Evolutionary conservation across 1,140 invertebrate species (phyloP).

Genomic region (Brachionus rubens): DNA sequence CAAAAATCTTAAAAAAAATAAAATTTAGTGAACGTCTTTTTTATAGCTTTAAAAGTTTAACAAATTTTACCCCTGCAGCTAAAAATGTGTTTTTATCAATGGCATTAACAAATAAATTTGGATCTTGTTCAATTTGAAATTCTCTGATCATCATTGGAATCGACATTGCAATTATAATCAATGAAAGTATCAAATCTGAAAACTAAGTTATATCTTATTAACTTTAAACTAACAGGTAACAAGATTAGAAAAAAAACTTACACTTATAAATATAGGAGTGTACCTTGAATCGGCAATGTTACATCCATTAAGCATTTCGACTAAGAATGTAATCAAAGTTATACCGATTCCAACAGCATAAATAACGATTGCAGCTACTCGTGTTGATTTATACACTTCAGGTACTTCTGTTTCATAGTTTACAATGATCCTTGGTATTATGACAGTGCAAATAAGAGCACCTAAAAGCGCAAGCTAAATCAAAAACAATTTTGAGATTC

Average conservation of each 20-base stretch:
- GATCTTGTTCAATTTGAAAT: not conserved
- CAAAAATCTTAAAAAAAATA: conserved; percentile 22
- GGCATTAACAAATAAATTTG: not conserved
- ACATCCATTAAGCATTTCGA: conserved; percentile 19
- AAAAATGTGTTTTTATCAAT: conserved; percentile 24
- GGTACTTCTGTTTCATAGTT: not conserved
- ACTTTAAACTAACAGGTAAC: not conserved
- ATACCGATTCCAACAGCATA: conserved; percentile 10
- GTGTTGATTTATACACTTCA: not conserved
- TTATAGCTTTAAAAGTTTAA: not conserved
- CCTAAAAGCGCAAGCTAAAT: conserved; percentile 3
- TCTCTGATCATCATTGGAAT: conserved; percentile 21
- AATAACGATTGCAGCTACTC: not conserved
- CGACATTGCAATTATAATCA: not conserved
- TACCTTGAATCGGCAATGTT: conserved; percentile 20
- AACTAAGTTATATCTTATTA: not conserved
- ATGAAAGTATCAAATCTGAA: not conserved
- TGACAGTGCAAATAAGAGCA: not conserved
- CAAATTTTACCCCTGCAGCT: conserved; percentile 4
- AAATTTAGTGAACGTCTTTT: not conserved
- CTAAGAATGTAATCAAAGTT: not conserved
- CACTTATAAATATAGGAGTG: not conserved
- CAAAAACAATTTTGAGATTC: not conserved
- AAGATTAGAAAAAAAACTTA: conserved; percentile 4
- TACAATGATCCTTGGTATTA: not conserved